A percentile compares a stretch with the other conserved stretches of the same genome.
phyloP scores from a whole-genome alignment of 2,888 invertebrate species.

The Auanema freiburgensis region DNA sequence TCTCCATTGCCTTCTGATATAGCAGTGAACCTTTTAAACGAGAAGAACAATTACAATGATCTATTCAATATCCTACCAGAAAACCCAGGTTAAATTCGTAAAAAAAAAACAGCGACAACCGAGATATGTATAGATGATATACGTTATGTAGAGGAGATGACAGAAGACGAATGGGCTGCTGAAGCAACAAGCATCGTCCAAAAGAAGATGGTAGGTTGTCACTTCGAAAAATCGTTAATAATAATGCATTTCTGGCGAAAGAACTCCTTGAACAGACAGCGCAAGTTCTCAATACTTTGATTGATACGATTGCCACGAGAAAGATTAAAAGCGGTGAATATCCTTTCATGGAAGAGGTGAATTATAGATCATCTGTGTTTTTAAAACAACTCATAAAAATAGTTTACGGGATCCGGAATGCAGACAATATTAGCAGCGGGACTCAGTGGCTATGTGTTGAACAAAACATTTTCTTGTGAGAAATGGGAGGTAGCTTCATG shows the following conservation, averaged over 20 bases:
- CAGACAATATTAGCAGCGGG: no score
- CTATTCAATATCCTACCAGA: constrained; percentile 44
- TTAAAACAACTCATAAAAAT: no score
- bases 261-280: background rate
- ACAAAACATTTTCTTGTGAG: no score
- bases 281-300: no score
- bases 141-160: constrained; percentile 52
- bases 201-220: constrained; percentile 31
- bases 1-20: constrained; percentile 45
- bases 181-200: constrained; percentile 44
- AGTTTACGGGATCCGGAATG: no score
- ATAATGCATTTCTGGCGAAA: background rate
- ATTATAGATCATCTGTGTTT: no score
- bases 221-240: background rate
- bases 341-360: no score
- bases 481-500: no score
- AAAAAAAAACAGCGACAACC: background rate
- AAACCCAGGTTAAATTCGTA: constrained; percentile 22
- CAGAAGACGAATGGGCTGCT: constrained; percentile 47
- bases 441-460: no score
- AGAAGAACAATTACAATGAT: constrained; percentile 43
- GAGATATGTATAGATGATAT: constrained; percentile 29
- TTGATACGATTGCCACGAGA: no score
- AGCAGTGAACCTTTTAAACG: constrained; percentile 33
- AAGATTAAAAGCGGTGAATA: no score